phyloP scores from a whole-genome alignment of 1,140 invertebrate genomes.

The Drosophila paulistorum region DNA sequence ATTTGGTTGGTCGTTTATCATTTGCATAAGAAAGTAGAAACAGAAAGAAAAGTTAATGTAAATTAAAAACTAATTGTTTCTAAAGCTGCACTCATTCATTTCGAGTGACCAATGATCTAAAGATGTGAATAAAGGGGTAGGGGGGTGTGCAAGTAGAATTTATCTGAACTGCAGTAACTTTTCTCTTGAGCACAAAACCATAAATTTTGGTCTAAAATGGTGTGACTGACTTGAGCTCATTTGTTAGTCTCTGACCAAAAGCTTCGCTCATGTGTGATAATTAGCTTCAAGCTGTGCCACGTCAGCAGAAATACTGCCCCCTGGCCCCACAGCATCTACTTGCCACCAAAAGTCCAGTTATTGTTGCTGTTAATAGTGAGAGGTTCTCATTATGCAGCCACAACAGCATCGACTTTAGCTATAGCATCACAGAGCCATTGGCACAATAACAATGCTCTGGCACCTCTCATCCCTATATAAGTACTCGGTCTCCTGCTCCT shows the following conservation, averaged over 20 bases:
- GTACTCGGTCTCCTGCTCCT: background rate
- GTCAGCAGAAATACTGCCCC: background rate
- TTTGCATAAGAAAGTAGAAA: background rate
- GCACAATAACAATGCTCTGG: slow-evolving; percentile 5
- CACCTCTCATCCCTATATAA: background rate
- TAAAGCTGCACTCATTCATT: slow-evolving; percentile 2
- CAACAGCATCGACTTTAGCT: slow-evolving; percentile 33
- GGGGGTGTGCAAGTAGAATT: background rate
- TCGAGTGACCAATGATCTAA: background rate
- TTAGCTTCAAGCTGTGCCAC: slow-evolving; percentile 71
- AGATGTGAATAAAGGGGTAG: background rate
- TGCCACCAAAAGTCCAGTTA: slow-evolving; percentile 27
- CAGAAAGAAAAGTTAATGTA: background rate
- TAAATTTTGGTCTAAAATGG: slow-evolving; percentile 27
- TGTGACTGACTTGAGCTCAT: slow-evolving; percentile 35
- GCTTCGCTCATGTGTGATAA: slow-evolving; percentile 66
- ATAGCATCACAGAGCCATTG: slow-evolving; percentile 9
- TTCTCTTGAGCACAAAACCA: slow-evolving; percentile 10
- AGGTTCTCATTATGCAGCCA: slow-evolving; percentile 59
- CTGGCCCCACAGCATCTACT: background rate
- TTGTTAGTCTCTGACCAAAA: slow-evolving; percentile 20
- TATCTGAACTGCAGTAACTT: background rate
- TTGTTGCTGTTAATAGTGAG: slow-evolving; percentile 30
- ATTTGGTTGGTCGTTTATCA: slow-evolving; percentile 8
- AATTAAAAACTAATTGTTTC: slow-evolving; percentile 10